Evolutionary conservation across 2,113 vertebrate genomes (phyloP), one percentile per base, ranked within the genome.

Genomic region (Oostethus manadensis): DNA sequence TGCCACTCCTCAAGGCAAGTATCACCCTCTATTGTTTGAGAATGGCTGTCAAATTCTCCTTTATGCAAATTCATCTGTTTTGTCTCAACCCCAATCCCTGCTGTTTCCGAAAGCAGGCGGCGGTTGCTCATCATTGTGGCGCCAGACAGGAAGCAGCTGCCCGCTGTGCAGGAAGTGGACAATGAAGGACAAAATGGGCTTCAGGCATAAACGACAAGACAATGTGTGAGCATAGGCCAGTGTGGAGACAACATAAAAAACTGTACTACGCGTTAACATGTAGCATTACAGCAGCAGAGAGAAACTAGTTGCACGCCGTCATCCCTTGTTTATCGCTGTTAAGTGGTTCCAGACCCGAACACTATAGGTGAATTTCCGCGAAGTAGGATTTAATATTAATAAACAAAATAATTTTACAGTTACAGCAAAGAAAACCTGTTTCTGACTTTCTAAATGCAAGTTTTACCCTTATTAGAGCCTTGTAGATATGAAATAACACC

Each of bases 81-180:
- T 40, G 38, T 56, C 60, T 53, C 21, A 10, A n/a, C 20, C 40
- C 14, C n/a, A 13, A 42, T 21, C 44, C 21, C 21, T 57, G 51
- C 54, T 48, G 56, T 64, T 63, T 54, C 44, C 0, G 14, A 45
- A 56, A 49, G 23, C 33, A 59, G 57, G 23, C n/a, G 10, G 74
- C 29, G 83, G 85, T 84, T n/a, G 82, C 44, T 58, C 82, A 83
- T 87, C 93, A 87, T 78, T 87, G 82, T 86, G 87, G 88, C 82
- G 89, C 89, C 87, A 92, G 81, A 76, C 86, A 88, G 76, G 83
- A 87, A 87, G 79, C 87, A 91, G 88, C 88, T 90, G 88, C 90
- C 83, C 83, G 83, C 81, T 86, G 82, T 68, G 84, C 80, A 89
- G 91, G 91, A 93, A 91, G 77, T 66, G 64, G 74, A 80, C 76